These are phyloP conservation scores for Enteromius anoplus DNA, from an alignment of 2,797 vertebrate genomes.

Conservation along the genomic window DNA sequence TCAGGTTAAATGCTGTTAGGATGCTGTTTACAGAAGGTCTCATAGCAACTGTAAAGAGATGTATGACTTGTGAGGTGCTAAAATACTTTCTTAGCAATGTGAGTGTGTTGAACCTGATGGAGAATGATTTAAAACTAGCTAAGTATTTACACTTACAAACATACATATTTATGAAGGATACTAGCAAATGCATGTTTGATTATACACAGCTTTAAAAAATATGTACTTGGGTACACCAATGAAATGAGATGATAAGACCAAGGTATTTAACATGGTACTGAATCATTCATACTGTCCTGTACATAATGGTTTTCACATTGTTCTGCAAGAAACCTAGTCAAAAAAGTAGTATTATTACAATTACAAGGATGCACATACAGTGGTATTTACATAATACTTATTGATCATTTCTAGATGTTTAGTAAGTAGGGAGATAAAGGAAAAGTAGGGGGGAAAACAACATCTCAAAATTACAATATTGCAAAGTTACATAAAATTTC, in stretches of 20 bases:
- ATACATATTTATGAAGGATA: background rate
- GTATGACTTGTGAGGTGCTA: background rate
- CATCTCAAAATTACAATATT: no score
- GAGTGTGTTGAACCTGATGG: background rate
- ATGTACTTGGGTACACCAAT: background rate
- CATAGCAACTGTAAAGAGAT: constrained; percentile 25
- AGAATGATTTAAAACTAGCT: background rate
- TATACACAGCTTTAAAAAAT: background rate
- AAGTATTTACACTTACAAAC: background rate
- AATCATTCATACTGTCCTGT: background rate
- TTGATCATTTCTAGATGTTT: background rate
- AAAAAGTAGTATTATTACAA: background rate
- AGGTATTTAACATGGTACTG: background rate
- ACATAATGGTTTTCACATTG: background rate
- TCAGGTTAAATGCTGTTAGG: constrained; percentile 24
- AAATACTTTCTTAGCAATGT: background rate
- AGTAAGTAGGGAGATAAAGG: background rate
- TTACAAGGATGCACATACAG: background rate
- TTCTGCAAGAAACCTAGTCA: background rate
- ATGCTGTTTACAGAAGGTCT: constrained; percentile 31
- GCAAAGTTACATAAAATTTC: no score
- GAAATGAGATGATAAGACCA: background rate
- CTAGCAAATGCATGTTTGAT: background rate
- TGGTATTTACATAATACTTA: background rate
- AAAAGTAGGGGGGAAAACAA: no score